These are phyloP conservation scores for Sus cebifrons DNA, from an alignment of 2,797 vertebrate species.

Conservation along the genomic window DNA sequence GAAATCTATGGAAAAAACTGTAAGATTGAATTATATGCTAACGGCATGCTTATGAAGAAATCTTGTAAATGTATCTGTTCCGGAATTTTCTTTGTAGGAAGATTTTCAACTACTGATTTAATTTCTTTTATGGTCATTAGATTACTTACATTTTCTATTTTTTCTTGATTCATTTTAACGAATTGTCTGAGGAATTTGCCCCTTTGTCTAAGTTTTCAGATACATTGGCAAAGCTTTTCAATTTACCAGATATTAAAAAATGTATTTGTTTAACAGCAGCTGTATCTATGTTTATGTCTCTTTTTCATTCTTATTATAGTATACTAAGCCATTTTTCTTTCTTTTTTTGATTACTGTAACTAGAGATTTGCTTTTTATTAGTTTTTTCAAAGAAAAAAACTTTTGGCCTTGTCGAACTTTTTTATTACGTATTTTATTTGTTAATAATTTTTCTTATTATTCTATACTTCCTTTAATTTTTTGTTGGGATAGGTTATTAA, in stretches of 20 bases:
- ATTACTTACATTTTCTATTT: neutral
- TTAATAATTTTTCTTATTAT: neutral
- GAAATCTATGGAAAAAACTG: neutral
- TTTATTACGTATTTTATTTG: slow-evolving; percentile 28
- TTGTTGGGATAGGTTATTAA: neutral
- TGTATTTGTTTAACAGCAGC: neutral
- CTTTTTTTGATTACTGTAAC: neutral
- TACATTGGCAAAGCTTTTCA: neutral
- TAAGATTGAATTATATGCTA: neutral
- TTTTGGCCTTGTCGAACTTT: neutral
- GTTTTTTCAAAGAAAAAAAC: slow-evolving; percentile 7
- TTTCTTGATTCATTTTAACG: neutral
- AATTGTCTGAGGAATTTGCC: neutral
- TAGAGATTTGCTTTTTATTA: neutral
- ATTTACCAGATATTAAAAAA: no score
- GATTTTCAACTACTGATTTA: slow-evolving; percentile 4
- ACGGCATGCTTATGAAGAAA: neutral
- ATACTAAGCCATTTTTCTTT: neutral
- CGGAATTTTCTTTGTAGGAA: neutral
- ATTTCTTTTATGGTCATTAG: neutral
- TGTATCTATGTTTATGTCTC: neutral
- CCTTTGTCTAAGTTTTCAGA: slow-evolving; percentile 3
- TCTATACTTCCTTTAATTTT: neutral
- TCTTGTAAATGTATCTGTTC: neutral
- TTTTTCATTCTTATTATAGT: slow-evolving; percentile 25